Conservation (phyloP, 2,113 vertebrate species). For the Rousettus leschenaultii region DNA sequence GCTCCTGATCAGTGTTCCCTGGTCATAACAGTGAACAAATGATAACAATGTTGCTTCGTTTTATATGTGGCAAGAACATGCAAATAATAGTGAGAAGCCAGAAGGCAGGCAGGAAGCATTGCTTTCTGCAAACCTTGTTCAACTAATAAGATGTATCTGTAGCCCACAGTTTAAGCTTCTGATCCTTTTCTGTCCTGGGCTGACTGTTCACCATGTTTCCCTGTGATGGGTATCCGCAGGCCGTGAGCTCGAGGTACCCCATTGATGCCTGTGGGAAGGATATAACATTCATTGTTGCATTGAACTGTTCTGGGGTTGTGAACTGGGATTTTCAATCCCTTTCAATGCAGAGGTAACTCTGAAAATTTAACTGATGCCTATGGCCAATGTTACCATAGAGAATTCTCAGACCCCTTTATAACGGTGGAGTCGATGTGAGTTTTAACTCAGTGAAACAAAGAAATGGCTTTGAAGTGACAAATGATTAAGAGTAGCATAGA, state of each 20-base stretch:
- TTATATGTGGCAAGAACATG: background rate
- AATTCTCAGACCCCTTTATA: background rate
- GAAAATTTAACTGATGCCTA: background rate
- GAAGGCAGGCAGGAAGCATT: background rate
- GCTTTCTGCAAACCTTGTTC: background rate
- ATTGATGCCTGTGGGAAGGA: background rate
- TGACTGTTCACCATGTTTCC: background rate
- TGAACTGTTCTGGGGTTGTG: background rate
- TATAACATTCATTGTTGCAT: fast-evolving
- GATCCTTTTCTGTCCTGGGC: background rate
- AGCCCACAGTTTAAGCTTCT: background rate
- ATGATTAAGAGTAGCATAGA: background rate
- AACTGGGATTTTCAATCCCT: background rate
- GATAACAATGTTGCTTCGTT: background rate
- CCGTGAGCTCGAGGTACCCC: background rate
- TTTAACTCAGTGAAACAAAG: conserved; percentile 26
- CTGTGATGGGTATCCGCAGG: background rate
- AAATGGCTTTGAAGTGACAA: conserved; percentile 23
- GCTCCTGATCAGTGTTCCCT: background rate
- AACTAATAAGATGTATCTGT: background rate
- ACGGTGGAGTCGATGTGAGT: background rate
- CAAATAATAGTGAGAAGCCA: background rate
- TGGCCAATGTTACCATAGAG: background rate
- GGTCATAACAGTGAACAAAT: background rate
- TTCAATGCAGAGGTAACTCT: background rate